A percentile compares a stretch with the other conserved stretches of the same genome.
Evolutionary conservation across 2,797 vertebrate species (phyloP).

Genomic region (Sebastiscus tertius): DNA sequence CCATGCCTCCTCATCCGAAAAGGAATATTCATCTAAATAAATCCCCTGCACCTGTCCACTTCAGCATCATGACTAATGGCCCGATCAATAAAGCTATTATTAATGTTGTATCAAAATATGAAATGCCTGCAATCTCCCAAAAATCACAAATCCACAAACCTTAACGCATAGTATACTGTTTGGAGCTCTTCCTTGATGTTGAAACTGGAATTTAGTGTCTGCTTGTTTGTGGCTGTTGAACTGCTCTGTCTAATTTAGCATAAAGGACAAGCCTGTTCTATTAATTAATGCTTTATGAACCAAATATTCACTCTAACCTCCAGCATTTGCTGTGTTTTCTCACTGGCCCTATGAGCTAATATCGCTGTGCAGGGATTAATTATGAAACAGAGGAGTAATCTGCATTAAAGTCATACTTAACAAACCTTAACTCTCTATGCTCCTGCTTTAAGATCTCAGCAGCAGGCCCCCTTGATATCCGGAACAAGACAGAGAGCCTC

Average conservation of each 20-base stretch:
- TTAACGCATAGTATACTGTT: neutral
- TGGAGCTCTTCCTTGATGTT: neutral
- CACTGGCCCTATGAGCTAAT: neutral
- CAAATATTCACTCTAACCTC: neutral
- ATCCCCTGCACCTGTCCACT: neutral
- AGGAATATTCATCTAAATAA: constrained; percentile 11
- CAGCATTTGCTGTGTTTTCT: neutral
- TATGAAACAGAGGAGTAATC: neutral
- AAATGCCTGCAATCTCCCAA: neutral
- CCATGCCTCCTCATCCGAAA: neutral
- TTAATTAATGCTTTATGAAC: constrained; percentile 24
- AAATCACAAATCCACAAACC: neutral
- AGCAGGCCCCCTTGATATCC: neutral
- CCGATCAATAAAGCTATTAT: neutral
- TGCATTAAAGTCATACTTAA: neutral
- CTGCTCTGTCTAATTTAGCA: neutral
- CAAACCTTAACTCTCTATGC: neutral
- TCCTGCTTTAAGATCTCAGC: neutral
- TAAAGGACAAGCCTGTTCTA: neutral
- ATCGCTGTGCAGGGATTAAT: neutral
- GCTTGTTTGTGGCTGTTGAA: neutral
- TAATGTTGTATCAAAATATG: neutral
- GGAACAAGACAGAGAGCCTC: neutral
- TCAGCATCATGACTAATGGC: neutral
- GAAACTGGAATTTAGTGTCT: neutral